Evolutionary conservation across 2,888 invertebrate species (phyloP).

Genomic region (Idaea biselata): DNA sequence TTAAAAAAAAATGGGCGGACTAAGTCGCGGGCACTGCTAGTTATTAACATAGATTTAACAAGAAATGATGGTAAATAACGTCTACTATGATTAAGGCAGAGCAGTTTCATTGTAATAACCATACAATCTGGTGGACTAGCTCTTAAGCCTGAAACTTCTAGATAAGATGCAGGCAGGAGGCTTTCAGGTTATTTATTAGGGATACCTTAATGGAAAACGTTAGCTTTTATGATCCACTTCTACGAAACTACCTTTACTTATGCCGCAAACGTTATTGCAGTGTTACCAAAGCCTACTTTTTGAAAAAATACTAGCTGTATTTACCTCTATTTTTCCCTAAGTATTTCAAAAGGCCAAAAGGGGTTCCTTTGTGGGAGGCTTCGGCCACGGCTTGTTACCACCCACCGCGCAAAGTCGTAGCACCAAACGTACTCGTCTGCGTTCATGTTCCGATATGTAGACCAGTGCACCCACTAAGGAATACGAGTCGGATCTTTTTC

Average conservation of each 20-base stretch:
- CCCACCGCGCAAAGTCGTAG: too few species aligned
- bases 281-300: background rate
- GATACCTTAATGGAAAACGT: constrained; percentile 31
- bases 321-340: background rate
- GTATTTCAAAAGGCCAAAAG: background rate
- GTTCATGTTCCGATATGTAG: too few species aligned
- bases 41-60: background rate
- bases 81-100: background rate
- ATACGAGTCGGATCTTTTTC: too few species aligned
- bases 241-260: constrained; percentile 8
- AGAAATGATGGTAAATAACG: background rate
- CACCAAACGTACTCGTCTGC: too few species aligned
- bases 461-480: too few species aligned
- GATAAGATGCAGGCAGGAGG: constrained; percentile 22
- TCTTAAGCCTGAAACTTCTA: constrained; percentile 11
- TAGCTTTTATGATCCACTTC: constrained; percentile 27
- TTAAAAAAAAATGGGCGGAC: too few species aligned
- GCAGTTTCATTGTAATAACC: background rate
- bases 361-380: too few species aligned
- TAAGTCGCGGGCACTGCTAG: background rate
- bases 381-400: too few species aligned
- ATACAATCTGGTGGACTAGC: background rate
- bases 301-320: background rate
- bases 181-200: constrained; percentile 29
- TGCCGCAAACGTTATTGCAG: constrained; percentile 16